Conservation (phyloP, 1,140 invertebrate species). For the Drosophila mayri region DNA sequence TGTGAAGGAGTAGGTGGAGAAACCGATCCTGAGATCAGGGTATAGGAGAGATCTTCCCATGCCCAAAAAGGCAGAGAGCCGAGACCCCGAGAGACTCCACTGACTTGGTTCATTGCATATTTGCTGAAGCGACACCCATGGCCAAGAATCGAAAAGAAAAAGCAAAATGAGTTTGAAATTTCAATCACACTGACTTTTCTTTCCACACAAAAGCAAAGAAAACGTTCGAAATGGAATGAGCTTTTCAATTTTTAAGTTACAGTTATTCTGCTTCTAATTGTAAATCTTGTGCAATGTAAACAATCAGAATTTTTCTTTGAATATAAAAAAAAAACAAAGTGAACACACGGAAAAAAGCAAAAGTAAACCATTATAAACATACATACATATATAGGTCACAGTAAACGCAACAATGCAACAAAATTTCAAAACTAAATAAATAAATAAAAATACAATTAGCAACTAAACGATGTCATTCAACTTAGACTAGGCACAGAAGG, state of each 20-base stretch:
- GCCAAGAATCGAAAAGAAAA: conserved; percentile 26
- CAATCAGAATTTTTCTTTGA: conserved; percentile 84
- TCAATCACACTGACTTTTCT: conserved; percentile 53
- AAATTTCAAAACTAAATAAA: conserved; percentile 47
- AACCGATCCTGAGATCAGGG: neutral
- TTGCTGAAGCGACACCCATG: conserved; percentile 11
- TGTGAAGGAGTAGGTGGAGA: neutral
- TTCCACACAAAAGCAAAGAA: conserved; percentile 48
- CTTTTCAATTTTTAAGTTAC: conserved; percentile 84
- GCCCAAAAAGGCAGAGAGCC: neutral
- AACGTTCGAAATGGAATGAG: conserved; percentile 55
- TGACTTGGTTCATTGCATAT: neutral
- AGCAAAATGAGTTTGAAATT: conserved; percentile 29
- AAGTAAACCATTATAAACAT: conserved; percentile 13
- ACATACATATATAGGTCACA: conserved; percentile 40
- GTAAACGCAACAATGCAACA: conserved; percentile 28
- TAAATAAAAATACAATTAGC: conserved; percentile 25
- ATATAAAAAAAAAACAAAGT: conserved; percentile 61
- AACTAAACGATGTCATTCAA: conserved; percentile 63
- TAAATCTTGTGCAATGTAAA: conserved; percentile 85
- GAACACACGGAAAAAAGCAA: conserved; percentile 25
- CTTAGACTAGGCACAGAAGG: conserved; percentile 61
- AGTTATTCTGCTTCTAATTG: conserved; percentile 85
- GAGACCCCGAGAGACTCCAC: neutral
- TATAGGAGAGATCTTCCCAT: neutral